A percentile compares a stretch with the other conserved stretches of the same genome.
Evolutionary conservation across 2,113 vertebrate genomes (phyloP).

Genomic region (Ochotona curzoniae): DNA sequence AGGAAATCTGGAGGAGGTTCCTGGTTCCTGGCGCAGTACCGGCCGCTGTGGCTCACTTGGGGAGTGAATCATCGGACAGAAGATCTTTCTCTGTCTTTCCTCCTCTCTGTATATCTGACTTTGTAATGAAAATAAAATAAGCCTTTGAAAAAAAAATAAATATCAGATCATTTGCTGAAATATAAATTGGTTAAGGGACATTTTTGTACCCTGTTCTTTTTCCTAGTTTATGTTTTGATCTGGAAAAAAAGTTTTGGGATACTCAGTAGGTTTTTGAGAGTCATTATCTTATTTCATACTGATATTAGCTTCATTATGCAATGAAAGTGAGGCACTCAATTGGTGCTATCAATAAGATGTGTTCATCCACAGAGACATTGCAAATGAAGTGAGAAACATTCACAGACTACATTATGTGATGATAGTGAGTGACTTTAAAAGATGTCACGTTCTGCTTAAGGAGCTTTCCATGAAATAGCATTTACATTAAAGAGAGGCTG

Average conservation of each 20-base stretch:
- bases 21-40: too few relatives aligned
- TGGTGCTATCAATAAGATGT: not conserved
- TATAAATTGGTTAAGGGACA: not conserved
- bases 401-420: slow-evolving; percentile 57
- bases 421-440: slow-evolving; percentile 67
- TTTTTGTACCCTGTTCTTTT: not conserved
- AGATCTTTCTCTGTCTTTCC: too few relatives aligned
- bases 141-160: too few relatives aligned
- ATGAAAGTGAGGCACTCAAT: not conserved
- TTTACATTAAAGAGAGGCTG: slow-evolving; percentile 63
- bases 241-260: slow-evolving; percentile 7
- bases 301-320: slow-evolving; percentile 44
- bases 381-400: slow-evolving; percentile 67
- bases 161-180: slow-evolving; percentile 13
- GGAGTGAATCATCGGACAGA: too few relatives aligned
- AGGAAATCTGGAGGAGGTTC: too few relatives aligned
- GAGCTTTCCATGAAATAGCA: slow-evolving; percentile 66
- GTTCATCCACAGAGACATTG: slow-evolving; percentile 65
- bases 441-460: slow-evolving; percentile 71
- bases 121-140: too few relatives aligned
- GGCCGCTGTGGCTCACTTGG: too few relatives aligned
- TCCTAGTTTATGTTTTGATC: slow-evolving; percentile 60
- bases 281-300: slow-evolving; percentile 49
- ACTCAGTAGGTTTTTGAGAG: slow-evolving; percentile 29
- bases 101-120: too few relatives aligned